Conservation (phyloP, 92 coral and sea anemone genomes). For the Palythoa grandis region DNA sequence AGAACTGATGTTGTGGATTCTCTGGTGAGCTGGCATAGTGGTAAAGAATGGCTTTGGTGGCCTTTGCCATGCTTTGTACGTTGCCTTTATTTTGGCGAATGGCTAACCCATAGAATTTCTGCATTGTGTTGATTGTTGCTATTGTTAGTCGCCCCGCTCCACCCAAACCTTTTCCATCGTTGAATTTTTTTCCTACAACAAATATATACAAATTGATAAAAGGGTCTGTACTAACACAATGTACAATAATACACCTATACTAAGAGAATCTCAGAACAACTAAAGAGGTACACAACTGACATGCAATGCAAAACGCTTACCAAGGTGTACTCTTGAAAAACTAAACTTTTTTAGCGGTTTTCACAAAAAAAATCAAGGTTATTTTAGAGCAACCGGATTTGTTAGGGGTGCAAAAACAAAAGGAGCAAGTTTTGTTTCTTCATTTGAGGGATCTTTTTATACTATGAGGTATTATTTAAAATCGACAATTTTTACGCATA, state of each 20-base stretch:
- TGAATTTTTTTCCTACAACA: slow-evolving; percentile 24
- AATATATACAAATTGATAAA: not conserved
- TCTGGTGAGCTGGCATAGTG: slow-evolving; percentile 58
- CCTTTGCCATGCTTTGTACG: slow-evolving; percentile 54
- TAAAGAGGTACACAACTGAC: not conserved
- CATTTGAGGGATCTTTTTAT: not conserved
- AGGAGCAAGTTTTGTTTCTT: not conserved
- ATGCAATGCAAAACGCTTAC: not conserved
- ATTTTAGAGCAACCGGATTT: not conserved
- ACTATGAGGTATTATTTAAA: not conserved
- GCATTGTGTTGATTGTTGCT: slow-evolving; percentile 36
- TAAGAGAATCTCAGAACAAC: not conserved
- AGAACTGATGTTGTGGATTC: slow-evolving; percentile 56
- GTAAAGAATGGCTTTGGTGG: slow-evolving; percentile 53
- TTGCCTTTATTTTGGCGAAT: slow-evolving; percentile 55
- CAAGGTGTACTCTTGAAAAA: not conserved
- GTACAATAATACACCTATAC: not conserved
- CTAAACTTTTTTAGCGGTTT: not conserved
- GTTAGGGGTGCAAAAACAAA: not conserved
- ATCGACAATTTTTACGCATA: not conserved
- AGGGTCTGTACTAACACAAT: not conserved
- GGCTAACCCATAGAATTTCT: slow-evolving; percentile 56
- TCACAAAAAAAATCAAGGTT: not conserved
- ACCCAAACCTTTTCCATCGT: slow-evolving; percentile 40
- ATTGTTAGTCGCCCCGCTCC: slow-evolving; percentile 45